Evolutionary conservation across 2,888 invertebrate species (phyloP).

Genomic region (Nematopogon swammerdamellus): DNA sequence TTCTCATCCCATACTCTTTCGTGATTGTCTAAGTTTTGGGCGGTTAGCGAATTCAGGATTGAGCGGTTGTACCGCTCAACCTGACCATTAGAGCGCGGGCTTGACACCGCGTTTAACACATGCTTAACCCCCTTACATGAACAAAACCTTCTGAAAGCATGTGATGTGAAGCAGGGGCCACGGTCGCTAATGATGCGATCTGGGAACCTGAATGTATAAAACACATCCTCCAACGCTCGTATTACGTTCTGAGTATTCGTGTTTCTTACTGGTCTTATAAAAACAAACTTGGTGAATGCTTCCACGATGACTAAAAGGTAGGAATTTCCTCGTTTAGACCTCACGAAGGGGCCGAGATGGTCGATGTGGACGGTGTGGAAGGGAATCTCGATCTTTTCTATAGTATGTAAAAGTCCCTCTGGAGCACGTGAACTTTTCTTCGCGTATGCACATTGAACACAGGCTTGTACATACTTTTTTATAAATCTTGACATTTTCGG

Average conservation of each 20-base stretch:
- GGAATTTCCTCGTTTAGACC: constrained; percentile 14
- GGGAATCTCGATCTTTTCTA: too few species aligned
- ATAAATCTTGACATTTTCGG: too few species aligned
- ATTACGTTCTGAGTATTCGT: constrained; percentile 5
- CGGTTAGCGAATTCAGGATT: constrained; percentile 15
- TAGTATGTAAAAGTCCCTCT: too few species aligned
- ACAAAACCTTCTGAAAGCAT: constrained; percentile 5
- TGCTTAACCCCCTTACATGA: constrained; percentile 1
- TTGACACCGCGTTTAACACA: constrained; percentile 12
- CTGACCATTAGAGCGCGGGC: constrained; percentile 16
- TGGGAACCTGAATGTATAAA: neutral
- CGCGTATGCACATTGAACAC: too few species aligned
- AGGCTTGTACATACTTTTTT: too few species aligned
- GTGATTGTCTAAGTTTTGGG: constrained; percentile 13
- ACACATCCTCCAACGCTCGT: neutral
- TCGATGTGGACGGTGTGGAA: too few species aligned
- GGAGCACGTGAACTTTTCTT: too few species aligned
- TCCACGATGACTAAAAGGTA: constrained; percentile 15
- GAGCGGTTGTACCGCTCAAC: constrained; percentile 19
- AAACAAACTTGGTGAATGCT: constrained; percentile 6
- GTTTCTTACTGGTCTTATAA: constrained; percentile 5
- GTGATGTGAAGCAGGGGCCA: constrained; percentile 6
- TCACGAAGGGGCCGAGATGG: constrained; percentile 20
- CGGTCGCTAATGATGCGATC: constrained; percentile 6
- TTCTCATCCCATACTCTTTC: constrained; percentile 23